A percentile compares a stretch with the other conserved stretches of the same genome.
Evolutionary conservation across 2,888 invertebrate genomes (phyloP).

Genomic region (Xestia ashworthii): DNA sequence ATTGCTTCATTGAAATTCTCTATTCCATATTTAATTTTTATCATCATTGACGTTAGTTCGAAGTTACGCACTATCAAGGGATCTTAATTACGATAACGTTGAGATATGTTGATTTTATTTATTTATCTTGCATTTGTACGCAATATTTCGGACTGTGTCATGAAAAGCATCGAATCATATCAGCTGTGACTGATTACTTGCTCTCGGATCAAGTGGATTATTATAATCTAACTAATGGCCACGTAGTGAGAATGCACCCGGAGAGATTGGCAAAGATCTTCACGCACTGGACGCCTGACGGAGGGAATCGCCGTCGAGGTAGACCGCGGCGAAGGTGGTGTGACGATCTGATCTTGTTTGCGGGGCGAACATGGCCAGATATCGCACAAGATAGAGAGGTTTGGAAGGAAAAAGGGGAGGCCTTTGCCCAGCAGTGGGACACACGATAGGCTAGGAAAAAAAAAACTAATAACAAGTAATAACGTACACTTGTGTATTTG

Average conservation of each 20-base stretch:
- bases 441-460: too few relatives aligned
- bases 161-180: conserved; percentile 17
- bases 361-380: too few relatives aligned
- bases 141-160: conserved; percentile 18
- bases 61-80: neutral
- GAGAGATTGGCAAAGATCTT: too few relatives aligned
- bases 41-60: neutral
- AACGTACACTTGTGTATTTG: neutral
- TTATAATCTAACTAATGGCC: neutral
- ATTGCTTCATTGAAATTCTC: neutral
- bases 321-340: too few relatives aligned
- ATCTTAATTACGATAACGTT: conserved; percentile 16
- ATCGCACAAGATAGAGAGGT: too few relatives aligned
- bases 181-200: neutral
- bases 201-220: conserved; percentile 19
- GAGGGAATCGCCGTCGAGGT: too few relatives aligned
- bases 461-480: neutral
- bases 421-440: too few relatives aligned
- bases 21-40: neutral
- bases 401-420: too few relatives aligned
- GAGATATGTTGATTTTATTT: conserved; percentile 12
- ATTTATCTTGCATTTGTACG: conserved; percentile 24
- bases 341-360: too few relatives aligned
- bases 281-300: too few relatives aligned
- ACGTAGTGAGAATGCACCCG: too few relatives aligned